phyloP scores from a whole-genome alignment of 2,888 invertebrate genomes.

The Hirtodrosophila cameraria region DNA sequence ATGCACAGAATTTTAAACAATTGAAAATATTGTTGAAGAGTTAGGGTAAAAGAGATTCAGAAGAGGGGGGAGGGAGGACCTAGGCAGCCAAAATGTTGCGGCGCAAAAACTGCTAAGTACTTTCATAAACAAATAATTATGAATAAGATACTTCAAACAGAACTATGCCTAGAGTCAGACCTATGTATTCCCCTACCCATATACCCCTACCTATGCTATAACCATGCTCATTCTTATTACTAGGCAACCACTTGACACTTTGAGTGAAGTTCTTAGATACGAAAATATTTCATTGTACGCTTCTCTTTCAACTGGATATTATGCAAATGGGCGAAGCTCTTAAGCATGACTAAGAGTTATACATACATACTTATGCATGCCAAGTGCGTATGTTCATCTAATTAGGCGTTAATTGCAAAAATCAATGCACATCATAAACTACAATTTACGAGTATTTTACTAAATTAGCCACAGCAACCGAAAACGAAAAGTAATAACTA shows the following conservation, averaged over 20 bases:
- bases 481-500: background rate
- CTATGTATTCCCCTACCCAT: constrained; percentile 1
- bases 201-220: background rate
- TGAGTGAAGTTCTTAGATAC: constrained; percentile 41
- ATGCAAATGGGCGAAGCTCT: constrained; percentile 44
- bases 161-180: constrained; percentile 7
- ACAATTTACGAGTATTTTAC: constrained; percentile 32
- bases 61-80: background rate
- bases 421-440: constrained; percentile 55
- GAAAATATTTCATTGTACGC: constrained; percentile 22
- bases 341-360: constrained; percentile 28
- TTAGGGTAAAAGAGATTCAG: background rate
- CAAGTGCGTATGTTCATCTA: constrained; percentile 35
- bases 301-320: constrained; percentile 23
- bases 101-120: constrained; percentile 66
- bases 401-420: constrained; percentile 72
- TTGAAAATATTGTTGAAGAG: constrained; percentile 51
- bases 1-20: constrained; percentile 71
- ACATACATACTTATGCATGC: no score
- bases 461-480: constrained; percentile 29
- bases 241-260: constrained; percentile 69
- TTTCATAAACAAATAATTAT: constrained; percentile 72
- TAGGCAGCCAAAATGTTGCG: constrained; percentile 38
- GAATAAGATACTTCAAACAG: constrained; percentile 23
- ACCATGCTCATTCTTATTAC: background rate